Evolutionary conservation across 2,113 vertebrate genomes (phyloP).

Genomic region (Mastomys coucha): DNA sequence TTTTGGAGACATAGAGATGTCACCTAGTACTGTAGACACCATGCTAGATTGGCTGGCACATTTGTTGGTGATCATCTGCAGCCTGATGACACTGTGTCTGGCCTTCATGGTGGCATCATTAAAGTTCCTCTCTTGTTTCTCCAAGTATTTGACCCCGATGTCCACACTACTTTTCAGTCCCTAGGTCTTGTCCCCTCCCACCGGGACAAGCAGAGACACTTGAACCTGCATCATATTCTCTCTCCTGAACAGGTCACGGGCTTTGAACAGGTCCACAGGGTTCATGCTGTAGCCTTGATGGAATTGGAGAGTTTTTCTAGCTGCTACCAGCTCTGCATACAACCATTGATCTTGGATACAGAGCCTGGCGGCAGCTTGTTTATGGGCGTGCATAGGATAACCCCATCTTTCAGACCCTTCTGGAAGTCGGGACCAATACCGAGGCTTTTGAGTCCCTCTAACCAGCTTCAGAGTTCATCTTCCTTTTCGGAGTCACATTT

Average conservation of each 20-base stretch:
- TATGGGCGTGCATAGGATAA: constrained; percentile 94
- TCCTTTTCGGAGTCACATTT: constrained; percentile 96
- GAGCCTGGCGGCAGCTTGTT: constrained; percentile 93
- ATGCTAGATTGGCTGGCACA: constrained; percentile 96
- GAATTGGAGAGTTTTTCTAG: constrained; percentile 97
- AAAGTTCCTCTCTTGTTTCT: constrained; percentile 93
- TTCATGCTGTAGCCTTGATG: constrained; percentile 95
- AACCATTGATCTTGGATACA: constrained; percentile 92
- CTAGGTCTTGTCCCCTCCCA: constrained; percentile 95
- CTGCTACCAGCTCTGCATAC: constrained; percentile 95
- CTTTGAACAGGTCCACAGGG: constrained; percentile 82
- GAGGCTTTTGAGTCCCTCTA: constrained; percentile 91
- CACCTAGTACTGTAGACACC: constrained; percentile 95
- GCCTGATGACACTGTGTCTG: constrained; percentile 94
- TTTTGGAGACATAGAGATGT: constrained; percentile 94
- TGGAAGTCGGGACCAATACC: constrained; percentile 94
- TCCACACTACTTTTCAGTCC: constrained; percentile 91
- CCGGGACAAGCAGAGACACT: constrained; percentile 93
- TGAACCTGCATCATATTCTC: constrained; percentile 97
- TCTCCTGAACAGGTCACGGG: constrained; percentile 94
- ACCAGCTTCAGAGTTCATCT: constrained; percentile 93
- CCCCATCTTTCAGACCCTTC: constrained; percentile 93
- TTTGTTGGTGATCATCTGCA: constrained; percentile 98
- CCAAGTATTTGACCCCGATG: constrained; percentile 95
- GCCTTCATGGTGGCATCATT: constrained; percentile 95